A percentile compares a stretch with the other conserved stretches of the same genome.
phyloP scores from a whole-genome alignment of 2,797 vertebrate species.

The Xiphophorus birchmanni region DNA sequence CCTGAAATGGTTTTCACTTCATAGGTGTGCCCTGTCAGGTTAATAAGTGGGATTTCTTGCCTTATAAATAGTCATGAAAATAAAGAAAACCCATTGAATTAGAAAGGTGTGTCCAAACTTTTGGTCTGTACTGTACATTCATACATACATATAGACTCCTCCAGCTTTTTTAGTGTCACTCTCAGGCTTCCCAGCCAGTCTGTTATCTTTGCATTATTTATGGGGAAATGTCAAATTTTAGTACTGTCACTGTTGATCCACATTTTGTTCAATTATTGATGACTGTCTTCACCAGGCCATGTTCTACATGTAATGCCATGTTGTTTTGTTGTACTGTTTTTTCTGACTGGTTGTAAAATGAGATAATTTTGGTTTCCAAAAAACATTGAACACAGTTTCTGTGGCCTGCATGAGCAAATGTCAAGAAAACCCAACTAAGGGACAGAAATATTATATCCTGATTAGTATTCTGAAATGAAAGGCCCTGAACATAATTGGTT shows the following conservation, averaged over 20 bases:
- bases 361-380: background rate
- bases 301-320: background rate
- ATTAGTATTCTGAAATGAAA: background rate
- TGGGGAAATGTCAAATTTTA: background rate
- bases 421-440: background rate
- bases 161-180: background rate
- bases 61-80: too few species aligned
- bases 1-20: too few species aligned
- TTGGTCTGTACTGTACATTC: too few species aligned
- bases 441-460: background rate
- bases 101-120: too few species aligned
- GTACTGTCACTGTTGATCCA: background rate
- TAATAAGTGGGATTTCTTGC: too few species aligned
- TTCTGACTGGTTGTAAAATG: background rate
- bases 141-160: background rate
- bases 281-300: background rate
- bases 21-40: too few species aligned
- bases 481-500: background rate
- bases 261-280: background rate
- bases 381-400: background rate
- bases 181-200: background rate
- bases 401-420: background rate
- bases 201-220: constrained; percentile 1
- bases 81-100: too few species aligned
- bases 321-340: background rate